Conservation (phyloP, 2,113 vertebrate species). For the Fregata magnificens region DNA sequence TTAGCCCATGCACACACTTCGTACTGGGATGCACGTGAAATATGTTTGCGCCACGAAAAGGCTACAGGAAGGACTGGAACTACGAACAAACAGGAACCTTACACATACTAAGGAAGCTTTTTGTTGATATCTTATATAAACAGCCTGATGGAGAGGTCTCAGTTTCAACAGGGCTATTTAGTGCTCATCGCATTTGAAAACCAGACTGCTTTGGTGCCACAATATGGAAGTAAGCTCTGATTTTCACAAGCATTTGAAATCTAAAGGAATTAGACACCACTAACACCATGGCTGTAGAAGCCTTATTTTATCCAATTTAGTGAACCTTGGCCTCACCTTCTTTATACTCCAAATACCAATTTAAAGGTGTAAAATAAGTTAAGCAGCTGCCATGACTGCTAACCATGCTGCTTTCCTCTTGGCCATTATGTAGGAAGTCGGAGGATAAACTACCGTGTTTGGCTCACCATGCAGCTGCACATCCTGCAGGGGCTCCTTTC, state of each 20-base stretch:
- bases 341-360: not conserved
- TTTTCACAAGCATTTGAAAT: not conserved
- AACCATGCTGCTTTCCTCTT: not conserved
- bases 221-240: not conserved
- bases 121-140: not conserved
- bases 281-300: not conserved
- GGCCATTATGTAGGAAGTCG: not conserved
- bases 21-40: not conserved
- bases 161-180: not conserved
- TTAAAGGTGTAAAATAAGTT: not conserved
- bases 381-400: not conserved
- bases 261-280: not conserved
- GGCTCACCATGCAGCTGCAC: not conserved
- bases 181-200: not conserved
- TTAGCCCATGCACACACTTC: not conserved
- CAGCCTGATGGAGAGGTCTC: not conserved
- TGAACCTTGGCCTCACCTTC: not conserved
- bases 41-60: not conserved
- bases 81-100: not conserved
- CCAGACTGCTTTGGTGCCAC: not conserved
- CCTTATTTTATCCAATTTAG: not conserved
- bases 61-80: not conserved
- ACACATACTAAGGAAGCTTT: not conserved
- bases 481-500: not conserved
- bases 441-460: not conserved